Conservation (phyloP, 2,113 vertebrate species). For the Marmota flaviventris region DNA sequence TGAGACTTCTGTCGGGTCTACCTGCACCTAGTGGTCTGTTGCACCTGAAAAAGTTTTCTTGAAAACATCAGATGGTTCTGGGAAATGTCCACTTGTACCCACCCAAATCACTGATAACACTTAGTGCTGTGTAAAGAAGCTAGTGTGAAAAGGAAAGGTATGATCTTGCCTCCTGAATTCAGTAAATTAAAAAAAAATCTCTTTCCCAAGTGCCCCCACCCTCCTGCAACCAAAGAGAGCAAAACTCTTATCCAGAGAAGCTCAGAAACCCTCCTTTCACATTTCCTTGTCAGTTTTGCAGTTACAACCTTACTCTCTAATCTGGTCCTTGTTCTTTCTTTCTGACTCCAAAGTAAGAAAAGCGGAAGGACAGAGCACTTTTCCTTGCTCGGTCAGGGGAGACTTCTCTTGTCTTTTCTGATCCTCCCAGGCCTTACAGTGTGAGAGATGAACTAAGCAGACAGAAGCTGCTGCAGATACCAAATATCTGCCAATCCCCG, state of each 20-base stretch:
- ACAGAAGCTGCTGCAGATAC: neutral
- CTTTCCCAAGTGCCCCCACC: neutral
- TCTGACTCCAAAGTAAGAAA: neutral
- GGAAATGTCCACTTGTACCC: neutral
- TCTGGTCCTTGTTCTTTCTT: neutral
- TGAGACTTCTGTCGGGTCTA: neutral
- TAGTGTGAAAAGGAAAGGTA: accelerated
- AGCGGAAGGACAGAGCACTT: neutral
- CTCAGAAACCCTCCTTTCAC: accelerated
- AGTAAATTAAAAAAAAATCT: neutral
- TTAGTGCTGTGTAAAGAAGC: neutral
- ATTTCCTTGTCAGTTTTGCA: neutral
- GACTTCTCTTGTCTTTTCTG: neutral
- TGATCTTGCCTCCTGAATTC: neutral
- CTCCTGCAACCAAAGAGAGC: neutral
- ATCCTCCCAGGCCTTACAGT: neutral
- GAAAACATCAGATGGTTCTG: neutral
- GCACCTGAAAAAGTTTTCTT: constrained; percentile 43
- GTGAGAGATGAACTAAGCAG: neutral
- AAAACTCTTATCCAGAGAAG: neutral
- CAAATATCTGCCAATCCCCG: neutral
- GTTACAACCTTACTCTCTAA: neutral
- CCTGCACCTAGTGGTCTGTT: accelerated
- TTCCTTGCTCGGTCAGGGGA: accelerated
- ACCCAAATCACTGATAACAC: neutral